Base-by-base conservation (phyloP, 1,140 invertebrate species). In the Vollenhovia emeryi region DNA sequence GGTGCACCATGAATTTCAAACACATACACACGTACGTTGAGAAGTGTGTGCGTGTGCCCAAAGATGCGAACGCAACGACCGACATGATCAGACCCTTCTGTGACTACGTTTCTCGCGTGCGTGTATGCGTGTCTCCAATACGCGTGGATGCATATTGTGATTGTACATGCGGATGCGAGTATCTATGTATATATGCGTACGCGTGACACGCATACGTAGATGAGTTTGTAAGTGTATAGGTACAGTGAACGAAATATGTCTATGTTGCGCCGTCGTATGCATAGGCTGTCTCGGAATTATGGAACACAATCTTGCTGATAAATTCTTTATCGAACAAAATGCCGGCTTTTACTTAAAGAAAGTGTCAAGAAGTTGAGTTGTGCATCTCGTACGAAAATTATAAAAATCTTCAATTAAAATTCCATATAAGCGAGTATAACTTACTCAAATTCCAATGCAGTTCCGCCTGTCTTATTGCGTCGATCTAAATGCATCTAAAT, bases 1-100 rank as follows among this genome's bases (percentile, higher is more conserved):
- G 86, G 87, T 88, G 89, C 89, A 89, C 89, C 87, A 87, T 90
- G 91, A 92, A 93, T 94, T 93, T 93, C 86, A 91, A 91, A 88
- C 62, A 66, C 30, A 24, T 4, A 43, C 15, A 64, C 18, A 36
- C n/a, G 8, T 4, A 45, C 13, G 4, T 45, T 43, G 18, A 66
- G 11, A 73, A 50, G 68, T 86, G 43, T 84, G 86, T 86, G 43
- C 83, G 86, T 52, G 62, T 82, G 78, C 21, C 59, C 59, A 33
- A 27, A 30, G 24, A 52, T 66, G 75, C 43, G 71, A 43, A 74
- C 45, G 43, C 55, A 52, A 6, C 64, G 66, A 76, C 78, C 21
- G 60, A 85, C 50, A 86, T 75, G 83, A 18, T 69, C 48, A 57
- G 66, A 59, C 11, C 40, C 62, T 30, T 27, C 27, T 45, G 40